Evolutionary conservation across 2,797 vertebrate genomes (phyloP).

Genomic region (Oreortyx pictus): DNA sequence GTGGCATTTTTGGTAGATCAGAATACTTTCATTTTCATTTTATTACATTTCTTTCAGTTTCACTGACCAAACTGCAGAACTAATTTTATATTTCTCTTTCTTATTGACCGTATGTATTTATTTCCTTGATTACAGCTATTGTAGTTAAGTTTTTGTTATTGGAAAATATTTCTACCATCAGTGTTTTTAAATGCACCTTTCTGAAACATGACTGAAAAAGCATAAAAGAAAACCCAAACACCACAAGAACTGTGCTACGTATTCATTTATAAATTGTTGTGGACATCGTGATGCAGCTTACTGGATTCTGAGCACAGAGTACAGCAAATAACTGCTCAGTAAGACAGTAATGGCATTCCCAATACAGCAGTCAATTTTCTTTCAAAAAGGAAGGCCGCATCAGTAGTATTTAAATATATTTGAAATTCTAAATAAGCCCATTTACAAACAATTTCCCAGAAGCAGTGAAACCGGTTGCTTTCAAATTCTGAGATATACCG

Average conservation of each 20-base stretch:
- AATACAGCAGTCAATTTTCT: background rate
- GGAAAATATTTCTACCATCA: background rate
- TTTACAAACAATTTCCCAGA: background rate
- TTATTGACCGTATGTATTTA: background rate
- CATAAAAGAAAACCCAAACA: background rate
- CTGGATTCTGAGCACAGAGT: background rate
- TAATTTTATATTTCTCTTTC: background rate
- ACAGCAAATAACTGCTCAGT: background rate
- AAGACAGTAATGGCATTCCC: background rate
- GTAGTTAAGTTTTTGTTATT: background rate
- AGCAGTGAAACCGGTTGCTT: background rate
- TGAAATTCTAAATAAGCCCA: background rate
- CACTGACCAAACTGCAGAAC: background rate
- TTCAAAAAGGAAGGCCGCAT: background rate
- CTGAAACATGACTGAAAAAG: background rate
- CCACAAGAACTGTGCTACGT: background rate
- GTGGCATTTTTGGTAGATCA: background rate
- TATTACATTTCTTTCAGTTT: background rate
- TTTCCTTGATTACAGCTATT: background rate
- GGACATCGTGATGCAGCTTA: background rate
- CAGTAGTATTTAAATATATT: background rate
- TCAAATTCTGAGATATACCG: background rate
- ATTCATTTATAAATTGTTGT: background rate
- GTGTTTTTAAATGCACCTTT: background rate
- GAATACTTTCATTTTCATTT: background rate